A percentile compares a stretch with the other conserved stretches of the same genome.
Conservation (phyloP, 92 coral and sea anemone genomes). For the Actinernus sp. region DNA sequence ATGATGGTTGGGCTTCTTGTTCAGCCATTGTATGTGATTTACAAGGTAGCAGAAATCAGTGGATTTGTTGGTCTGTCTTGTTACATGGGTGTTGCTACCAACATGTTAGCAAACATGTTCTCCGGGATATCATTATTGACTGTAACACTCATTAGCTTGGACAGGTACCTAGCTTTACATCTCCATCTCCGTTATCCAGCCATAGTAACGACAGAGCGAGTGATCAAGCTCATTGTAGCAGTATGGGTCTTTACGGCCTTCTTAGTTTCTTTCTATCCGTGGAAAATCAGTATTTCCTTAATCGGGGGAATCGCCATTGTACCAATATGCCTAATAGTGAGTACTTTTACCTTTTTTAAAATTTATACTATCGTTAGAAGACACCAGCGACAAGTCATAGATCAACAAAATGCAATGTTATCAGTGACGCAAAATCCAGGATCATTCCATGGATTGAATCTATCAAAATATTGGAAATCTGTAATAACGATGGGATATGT, state of each 20-base stretch:
- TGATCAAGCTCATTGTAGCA: slow-evolving; percentile 7
- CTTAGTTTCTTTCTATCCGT: slow-evolving; percentile 35
- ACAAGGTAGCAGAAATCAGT: slow-evolving; percentile 48
- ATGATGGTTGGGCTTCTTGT: slow-evolving; percentile 59
- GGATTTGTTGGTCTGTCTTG: slow-evolving; percentile 12
- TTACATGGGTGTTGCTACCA: slow-evolving; percentile 37
- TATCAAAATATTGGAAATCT: slow-evolving; percentile 44
- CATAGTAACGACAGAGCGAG: slow-evolving; percentile 30
- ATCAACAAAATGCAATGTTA: background rate
- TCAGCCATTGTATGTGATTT: slow-evolving; percentile 53
- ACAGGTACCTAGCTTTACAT: slow-evolving; percentile 46
- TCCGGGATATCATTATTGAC: slow-evolving; percentile 58
- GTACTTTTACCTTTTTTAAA: slow-evolving; percentile 25
- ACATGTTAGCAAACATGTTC: slow-evolving; percentile 38
- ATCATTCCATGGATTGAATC: slow-evolving; percentile 2
- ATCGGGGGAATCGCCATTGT: slow-evolving; percentile 4
- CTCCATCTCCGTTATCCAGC: slow-evolving; percentile 43
- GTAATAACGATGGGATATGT: slow-evolving; percentile 52
- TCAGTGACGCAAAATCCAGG: background rate
- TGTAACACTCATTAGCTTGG: slow-evolving; percentile 49
- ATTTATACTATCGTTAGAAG: slow-evolving; percentile 33
- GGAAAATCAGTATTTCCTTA: slow-evolving; percentile 20
- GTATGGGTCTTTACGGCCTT: slow-evolving; percentile 26
- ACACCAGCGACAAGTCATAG: slow-evolving; percentile 1
- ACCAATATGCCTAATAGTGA: slow-evolving; percentile 24